phyloP scores from a whole-genome alignment of 1,140 invertebrate genomes.

The Coenobita brevimanus region DNA sequence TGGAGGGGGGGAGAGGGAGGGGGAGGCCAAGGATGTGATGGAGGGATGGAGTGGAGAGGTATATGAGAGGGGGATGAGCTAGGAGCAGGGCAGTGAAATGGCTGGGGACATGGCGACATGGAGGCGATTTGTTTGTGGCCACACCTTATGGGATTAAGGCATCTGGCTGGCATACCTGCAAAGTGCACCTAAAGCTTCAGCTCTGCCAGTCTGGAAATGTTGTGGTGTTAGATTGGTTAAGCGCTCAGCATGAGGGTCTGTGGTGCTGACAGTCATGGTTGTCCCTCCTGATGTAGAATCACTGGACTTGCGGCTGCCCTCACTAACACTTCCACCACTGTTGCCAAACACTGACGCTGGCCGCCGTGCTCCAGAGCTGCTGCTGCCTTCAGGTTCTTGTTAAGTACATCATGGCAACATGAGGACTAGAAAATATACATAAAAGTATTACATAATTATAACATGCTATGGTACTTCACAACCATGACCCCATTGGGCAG shows the following conservation, averaged over 20 bases:
- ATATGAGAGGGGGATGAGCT: too few relatives aligned
- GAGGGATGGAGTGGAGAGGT: too few relatives aligned
- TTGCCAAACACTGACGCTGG: conserved; percentile 63
- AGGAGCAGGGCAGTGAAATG: too few relatives aligned
- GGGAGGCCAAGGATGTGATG: too few relatives aligned
- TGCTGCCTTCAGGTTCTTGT: conserved; percentile 22
- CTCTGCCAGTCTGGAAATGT: conserved; percentile 84
- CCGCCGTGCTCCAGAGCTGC: conserved; percentile 17
- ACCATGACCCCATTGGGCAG: too few relatives aligned
- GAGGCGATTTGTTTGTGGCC: too few relatives aligned
- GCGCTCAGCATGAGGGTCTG: conserved; percentile 61
- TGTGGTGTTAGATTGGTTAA: conserved; percentile 68
- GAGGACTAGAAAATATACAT: neutral
- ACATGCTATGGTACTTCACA: too few relatives aligned
- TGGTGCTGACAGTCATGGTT: neutral
- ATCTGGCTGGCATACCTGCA: too few relatives aligned
- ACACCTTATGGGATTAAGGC: too few relatives aligned
- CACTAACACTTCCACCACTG: neutral
- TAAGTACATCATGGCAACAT: neutral
- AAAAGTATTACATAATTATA: neutral
- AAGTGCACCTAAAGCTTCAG: conserved; percentile 95
- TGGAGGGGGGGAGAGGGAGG: too few relatives aligned
- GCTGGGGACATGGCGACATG: too few relatives aligned
- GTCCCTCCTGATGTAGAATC: conserved; percentile 21
- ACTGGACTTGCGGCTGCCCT: conserved; percentile 45